These are phyloP conservation scores for Megaceryle torquata DNA, from an alignment of 2,113 vertebrate species.

Conservation along the genomic window DNA sequence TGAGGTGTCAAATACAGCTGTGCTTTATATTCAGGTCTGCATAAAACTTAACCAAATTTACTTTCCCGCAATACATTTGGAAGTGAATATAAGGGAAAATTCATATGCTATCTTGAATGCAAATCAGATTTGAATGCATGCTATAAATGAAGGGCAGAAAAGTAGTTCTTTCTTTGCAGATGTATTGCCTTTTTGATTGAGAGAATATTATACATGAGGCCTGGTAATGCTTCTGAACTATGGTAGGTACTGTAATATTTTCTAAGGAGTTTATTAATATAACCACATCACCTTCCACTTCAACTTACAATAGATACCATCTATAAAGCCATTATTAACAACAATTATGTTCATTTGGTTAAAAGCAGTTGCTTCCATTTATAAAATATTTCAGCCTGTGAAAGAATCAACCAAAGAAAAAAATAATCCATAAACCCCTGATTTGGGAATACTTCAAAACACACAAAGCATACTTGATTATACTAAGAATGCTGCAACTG, in stretches of 20 bases:
- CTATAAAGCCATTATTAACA: background rate
- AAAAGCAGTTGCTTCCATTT: conserved; percentile 1
- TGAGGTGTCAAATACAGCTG: conserved; percentile 45
- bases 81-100: conserved; percentile 50
- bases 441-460: conserved; percentile 1
- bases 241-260: background rate
- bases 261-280: conserved; percentile 12
- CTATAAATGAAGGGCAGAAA: conserved; percentile 54
- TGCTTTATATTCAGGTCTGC: conserved; percentile 52
- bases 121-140: conserved; percentile 14
- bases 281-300: conserved; percentile 5
- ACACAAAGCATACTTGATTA: background rate
- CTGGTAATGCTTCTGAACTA: conserved; percentile 52
- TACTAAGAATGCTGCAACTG: background rate
- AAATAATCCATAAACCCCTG: background rate
- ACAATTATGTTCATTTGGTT: background rate
- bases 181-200: background rate
- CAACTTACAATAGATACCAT: background rate
- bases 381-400: background rate
- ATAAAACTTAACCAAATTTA: conserved; percentile 19
- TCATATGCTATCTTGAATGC: conserved; percentile 54
- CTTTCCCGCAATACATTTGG: conserved; percentile 8
- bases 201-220: background rate
- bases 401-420: background rate
- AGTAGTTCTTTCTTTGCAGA: conserved; percentile 18